These are phyloP conservation scores for Pogonocichla stellata DNA, from an alignment of 2,113 vertebrate species.

Conservation along the genomic window DNA sequence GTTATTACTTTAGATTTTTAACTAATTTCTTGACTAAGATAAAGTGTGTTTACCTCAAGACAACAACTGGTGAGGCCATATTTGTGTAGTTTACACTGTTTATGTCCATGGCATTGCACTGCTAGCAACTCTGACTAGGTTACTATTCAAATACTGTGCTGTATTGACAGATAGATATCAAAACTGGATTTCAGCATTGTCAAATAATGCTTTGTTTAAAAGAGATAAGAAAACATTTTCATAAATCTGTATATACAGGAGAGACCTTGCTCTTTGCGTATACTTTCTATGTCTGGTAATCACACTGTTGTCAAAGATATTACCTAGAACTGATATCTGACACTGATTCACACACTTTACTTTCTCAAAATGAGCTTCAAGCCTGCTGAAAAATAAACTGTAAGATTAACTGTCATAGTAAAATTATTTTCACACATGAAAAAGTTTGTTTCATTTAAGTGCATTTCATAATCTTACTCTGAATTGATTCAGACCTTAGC, in stretches of 20 bases:
- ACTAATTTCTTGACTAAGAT: not conserved
- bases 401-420: not conserved
- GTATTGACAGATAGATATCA: not conserved
- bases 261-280: not conserved
- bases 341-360: not conserved
- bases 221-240: not conserved
- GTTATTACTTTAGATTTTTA: not conserved
- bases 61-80: not conserved
- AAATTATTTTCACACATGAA: not conserved
- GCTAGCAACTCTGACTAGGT: not conserved
- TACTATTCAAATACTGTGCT: not conserved
- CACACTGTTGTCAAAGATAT: not conserved
- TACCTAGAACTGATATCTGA: not conserved
- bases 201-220: not conserved
- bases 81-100: not conserved
- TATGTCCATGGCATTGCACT: not conserved
- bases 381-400: not conserved
- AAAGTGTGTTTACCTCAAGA: not conserved
- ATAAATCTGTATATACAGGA: not conserved
- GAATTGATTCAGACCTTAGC: not conserved
- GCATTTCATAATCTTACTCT: not conserved
- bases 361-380: not conserved
- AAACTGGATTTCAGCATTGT: not conserved
- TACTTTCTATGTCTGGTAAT: not conserved
- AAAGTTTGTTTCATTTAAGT: not conserved